Evolutionary conservation across 2,113 vertebrate species (phyloP).

Genomic region (Petromus typicus): DNA sequence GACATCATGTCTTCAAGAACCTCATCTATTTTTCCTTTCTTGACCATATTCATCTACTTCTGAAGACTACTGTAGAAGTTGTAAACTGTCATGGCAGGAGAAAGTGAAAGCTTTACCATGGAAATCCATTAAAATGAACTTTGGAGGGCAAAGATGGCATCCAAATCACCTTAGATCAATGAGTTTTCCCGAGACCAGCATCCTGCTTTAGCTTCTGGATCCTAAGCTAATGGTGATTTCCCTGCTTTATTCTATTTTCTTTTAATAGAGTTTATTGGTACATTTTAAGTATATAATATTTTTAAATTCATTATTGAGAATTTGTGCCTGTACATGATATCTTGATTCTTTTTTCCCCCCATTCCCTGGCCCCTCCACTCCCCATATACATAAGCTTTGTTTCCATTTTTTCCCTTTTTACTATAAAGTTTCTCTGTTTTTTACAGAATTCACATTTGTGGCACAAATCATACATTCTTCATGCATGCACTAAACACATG

Average conservation of each 20-base stretch:
- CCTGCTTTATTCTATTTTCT: too few species aligned
- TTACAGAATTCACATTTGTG: background rate
- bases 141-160: background rate
- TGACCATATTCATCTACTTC: background rate
- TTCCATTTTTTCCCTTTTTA: too few species aligned
- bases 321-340: too few species aligned
- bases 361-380: too few species aligned
- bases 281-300: too few species aligned
- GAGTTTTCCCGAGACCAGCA: background rate
- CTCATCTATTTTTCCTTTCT: background rate
- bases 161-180: background rate
- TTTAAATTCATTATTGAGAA: too few species aligned
- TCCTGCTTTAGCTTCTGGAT: background rate
- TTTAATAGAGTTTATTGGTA: too few species aligned
- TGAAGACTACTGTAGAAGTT: background rate
- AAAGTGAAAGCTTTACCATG: background rate
- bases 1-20: background rate
- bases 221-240: background rate
- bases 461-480: background rate
- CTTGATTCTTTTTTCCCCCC: too few species aligned
- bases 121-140: background rate
- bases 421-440: background rate
- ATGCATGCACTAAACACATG: background rate
- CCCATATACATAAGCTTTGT: too few species aligned
- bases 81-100: background rate